Evolutionary conservation across 2,888 invertebrate species (phyloP), one percentile per base, ranked within the genome.

Genomic region (Drosophila helvetica): DNA sequence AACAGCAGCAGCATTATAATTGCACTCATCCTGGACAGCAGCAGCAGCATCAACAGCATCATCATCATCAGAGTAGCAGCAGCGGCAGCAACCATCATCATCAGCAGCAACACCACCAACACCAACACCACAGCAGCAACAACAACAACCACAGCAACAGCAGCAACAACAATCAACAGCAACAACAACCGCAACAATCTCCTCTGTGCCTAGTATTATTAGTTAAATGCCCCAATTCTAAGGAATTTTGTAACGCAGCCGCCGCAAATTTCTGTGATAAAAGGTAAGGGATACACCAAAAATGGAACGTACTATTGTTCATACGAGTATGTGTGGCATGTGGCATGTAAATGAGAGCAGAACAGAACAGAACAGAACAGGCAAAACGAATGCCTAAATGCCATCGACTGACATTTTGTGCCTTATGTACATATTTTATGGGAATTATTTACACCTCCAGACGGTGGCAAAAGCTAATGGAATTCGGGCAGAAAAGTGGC

Each of bases 221-320:
- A 90, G 92, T 92, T 85, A 92, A 92, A 90, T 92, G 92, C 85
- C 92, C 92, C 72, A 92, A 92, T 90, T 92, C 92, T 71, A 92
- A 92, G 88, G 92, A 92, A 89, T 91, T 91, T 87, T 92, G 92
- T 88, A 90, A 90, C 81, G 90, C 38, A 38, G 38, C 90, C 79
- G 91, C 91, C 80, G 91, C 90, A 78, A 90, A 90, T 90, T 90
- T 91, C 91, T 91, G 91, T 91, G 91, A 91, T 91, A 91, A 91
- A 91, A 91, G 91, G 91, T 91, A 91, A 91, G 38, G 38, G 38
- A 80, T 83, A 60, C 56, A 12, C 42, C n/a, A 46, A 46, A 27
- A 59, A 30, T n/a, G 38, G 38, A 63, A 43, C 33, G n/a, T 54
- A 52, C 43, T 47, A 60, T 10, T 33, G 18, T n/a, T 38, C 7